phyloP scores from a whole-genome alignment of 2,888 invertebrate genomes.

The Drosophila rubida region DNA sequence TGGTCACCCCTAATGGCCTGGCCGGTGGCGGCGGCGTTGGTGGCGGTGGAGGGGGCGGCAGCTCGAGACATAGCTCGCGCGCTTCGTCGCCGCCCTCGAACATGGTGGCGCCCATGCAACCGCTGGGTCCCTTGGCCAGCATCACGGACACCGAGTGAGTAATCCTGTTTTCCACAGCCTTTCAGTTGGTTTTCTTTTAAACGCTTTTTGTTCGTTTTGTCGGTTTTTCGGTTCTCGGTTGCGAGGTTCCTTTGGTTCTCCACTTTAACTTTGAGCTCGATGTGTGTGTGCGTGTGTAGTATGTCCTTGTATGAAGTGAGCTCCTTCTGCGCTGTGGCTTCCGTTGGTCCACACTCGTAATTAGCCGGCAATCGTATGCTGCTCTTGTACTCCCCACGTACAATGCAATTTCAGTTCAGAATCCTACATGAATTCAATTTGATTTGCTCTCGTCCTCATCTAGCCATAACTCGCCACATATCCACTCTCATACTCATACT shows the following conservation, averaged over 20 bases:
- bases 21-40: slow-evolving; percentile 1
- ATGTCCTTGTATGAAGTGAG: slow-evolving; percentile 19
- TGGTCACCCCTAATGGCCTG: slow-evolving; percentile 15
- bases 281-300: slow-evolving; percentile 32
- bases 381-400: slow-evolving; percentile 37
- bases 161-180: slow-evolving; percentile 3
- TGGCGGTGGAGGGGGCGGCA: slow-evolving; percentile 38
- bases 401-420: slow-evolving; percentile 35
- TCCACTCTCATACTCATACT: slow-evolving; percentile 2
- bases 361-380: slow-evolving; percentile 34
- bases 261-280: not conserved
- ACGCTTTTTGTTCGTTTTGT: not conserved
- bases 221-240: slow-evolving; percentile 1
- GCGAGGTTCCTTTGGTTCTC: slow-evolving; percentile 9
- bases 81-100: slow-evolving; percentile 85
- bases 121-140: slow-evolving; percentile 87
- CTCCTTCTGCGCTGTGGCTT: slow-evolving; percentile 17
- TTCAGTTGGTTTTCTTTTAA: slow-evolving; percentile 7
- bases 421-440: slow-evolving; percentile 29
- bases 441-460: slow-evolving; percentile 18
- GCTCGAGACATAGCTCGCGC: slow-evolving; percentile 83
- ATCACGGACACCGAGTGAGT: slow-evolving; percentile 89
- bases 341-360: slow-evolving; percentile 30
- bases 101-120: slow-evolving; percentile 86
- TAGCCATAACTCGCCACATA: not conserved